Base-by-base conservation (phyloP, 2,797 vertebrate genomes). In the Mus spretus region DNA sequence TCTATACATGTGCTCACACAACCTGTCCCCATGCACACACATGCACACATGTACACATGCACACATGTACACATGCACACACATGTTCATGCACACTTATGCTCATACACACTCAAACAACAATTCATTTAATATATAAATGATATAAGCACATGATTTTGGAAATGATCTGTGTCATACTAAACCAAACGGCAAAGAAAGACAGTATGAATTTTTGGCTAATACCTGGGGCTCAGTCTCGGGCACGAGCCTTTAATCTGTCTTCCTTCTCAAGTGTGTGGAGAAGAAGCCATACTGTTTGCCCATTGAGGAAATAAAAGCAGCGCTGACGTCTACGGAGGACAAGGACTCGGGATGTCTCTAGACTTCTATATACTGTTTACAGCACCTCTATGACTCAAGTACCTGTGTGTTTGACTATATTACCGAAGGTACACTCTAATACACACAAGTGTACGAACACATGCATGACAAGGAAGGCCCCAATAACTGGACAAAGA, bases 121-220 rank as follows among this genome's bases (percentile, higher is more conserved):
- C 57, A 81, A 74, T 10, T 17, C 22, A 75, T 59, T 95, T 86
- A 91, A 80, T 50, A 37, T 17, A 8, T 78, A 80, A 47, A 57
- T 85, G 82, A 74, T 47, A 34, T n/a, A 89, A 91, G 20, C 47
- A 40, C 67, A n/a, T n/a, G 47, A 31, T 67, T 92, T 89, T 65
- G 9, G 14, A 78, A 74, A 77, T 61, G 11, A 80, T 79, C 9
- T 34, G 6, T 10, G 0, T 24, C 86, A n/a, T 67, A 37, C 7
- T 9, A 34, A 70, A 83, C 50, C 40, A 70, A 79, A 79, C 15
- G 7, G 9, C 17, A 95, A 53, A 91, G 59, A 78, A 93, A 82
- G 75, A 40, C 53, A 44, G 14, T 47, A 7, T 84, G 37, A 7
- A 1, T 26, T 80, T 87, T 59, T n/a, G 24, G 63, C 47, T 86